These are phyloP conservation scores for Rachycentron canadum DNA, from an alignment of 2,797 vertebrate species.

Conservation along the genomic window DNA sequence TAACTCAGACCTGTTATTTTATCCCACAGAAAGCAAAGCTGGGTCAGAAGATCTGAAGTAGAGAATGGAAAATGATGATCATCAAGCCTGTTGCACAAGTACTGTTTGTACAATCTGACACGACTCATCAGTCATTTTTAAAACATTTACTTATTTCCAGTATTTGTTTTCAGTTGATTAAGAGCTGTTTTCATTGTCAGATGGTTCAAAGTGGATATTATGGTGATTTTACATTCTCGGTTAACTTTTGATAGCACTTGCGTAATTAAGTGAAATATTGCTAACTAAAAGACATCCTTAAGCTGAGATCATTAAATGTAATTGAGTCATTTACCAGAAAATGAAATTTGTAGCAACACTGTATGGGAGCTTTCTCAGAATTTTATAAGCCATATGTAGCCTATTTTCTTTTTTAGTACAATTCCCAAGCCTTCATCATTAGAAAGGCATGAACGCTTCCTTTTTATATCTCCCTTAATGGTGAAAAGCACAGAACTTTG, in stretches of 20 bases:
- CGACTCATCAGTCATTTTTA: constrained; percentile 65
- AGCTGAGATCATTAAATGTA: constrained; percentile 46
- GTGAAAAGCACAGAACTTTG: constrained; percentile 55
- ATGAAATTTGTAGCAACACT: constrained; percentile 42
- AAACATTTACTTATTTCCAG: constrained; percentile 54
- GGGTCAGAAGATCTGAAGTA: constrained; percentile 93
- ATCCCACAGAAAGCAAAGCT: constrained; percentile 96
- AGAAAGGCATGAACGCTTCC: constrained; percentile 20
- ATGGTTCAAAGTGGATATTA: constrained; percentile 55
- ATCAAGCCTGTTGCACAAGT: constrained; percentile 62
- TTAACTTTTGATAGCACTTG: constrained; percentile 26
- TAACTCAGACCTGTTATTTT: constrained; percentile 62
- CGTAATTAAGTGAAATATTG: constrained; percentile 50
- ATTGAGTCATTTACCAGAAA: constrained; percentile 35
- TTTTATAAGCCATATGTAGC: constrained; percentile 58
- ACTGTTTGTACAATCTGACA: constrained; percentile 70
- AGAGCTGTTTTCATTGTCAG: constrained; percentile 54
- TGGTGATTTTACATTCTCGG: constrained; percentile 28
- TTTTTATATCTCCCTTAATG: constrained; percentile 38
- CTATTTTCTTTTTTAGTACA: constrained; percentile 42
- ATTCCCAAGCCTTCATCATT: constrained; percentile 17
- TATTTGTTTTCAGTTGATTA: constrained; percentile 70
- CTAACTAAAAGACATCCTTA: constrained; percentile 39
- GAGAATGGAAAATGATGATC: constrained; percentile 70
- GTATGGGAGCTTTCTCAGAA: constrained; percentile 30